Evolutionary conservation across 2,888 invertebrate species (phyloP), one percentile per base, ranked within the genome.

Genomic region (Lapara coniferarum): DNA sequence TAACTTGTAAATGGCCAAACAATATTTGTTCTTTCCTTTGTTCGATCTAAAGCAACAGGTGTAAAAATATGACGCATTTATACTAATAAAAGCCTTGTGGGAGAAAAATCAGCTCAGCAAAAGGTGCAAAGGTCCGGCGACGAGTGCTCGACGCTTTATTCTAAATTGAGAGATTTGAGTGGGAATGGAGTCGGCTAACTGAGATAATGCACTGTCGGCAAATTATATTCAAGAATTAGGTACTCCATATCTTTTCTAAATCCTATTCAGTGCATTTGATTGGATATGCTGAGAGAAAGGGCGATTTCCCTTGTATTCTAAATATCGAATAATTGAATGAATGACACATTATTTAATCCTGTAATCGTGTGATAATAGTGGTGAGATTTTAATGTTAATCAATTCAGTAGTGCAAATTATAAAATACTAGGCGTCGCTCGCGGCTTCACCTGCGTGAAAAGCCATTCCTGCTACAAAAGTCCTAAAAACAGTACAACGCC

Each of bases 91-190:
- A 63, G 49, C 13, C 25, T 12, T 49, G 63, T 49, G 49, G 14
- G 49, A 13, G 12, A 63, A 63, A 37, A 63, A 49, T 49, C 63
- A 13, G n/a, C 63, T 63, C 63, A 63, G 49, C 49, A 19, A 63
- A 63, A 63, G 63, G 63, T 49, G 63, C 49, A 63, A 63, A 63
- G 46, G 19, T 63, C 49, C 63, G 46, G 63, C 63, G 46, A 63
- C 63, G 49, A 63, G 49, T 19, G 63, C 49, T 63, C 46, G 49
- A 13, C 19, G 13, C 46, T 63, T 49, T 63, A 63, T 63, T 63
- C 49, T 49, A 63, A 63, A 63, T 63, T 63, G 63, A 63, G 63
- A 63, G 49, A 63, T 63, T 63, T 63, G 10, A 63, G 49, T 63
- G 63, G 63, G 49, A 63, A 63, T 49, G 63, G 63, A 63, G 63